A percentile compares a stretch with the other conserved stretches of the same genome.
Evolutionary conservation across 2,888 invertebrate genomes (phyloP).

Genomic region (Cepaea hortensis): DNA sequence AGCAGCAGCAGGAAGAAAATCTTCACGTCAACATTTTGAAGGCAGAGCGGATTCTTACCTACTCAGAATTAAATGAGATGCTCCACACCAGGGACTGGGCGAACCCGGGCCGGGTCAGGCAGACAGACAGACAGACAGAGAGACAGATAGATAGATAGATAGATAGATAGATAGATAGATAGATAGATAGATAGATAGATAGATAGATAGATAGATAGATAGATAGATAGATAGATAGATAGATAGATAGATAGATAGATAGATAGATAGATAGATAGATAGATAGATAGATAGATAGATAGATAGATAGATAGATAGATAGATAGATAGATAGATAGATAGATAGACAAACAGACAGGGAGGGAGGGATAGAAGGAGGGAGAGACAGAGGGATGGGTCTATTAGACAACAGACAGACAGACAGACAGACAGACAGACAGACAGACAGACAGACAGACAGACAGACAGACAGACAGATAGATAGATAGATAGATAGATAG

Average conservation of each 20-base stretch:
- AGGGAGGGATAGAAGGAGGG: neutral
- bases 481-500: neutral
- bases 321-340: neutral
- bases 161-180: no score
- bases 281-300: neutral
- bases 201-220: conserved; percentile 6
- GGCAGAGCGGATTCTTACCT: no score
- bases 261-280: neutral
- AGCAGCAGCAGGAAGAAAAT: no score
- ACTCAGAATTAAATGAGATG: no score
- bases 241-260: neutral
- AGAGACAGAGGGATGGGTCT: neutral
- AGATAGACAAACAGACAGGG: neutral
- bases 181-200: no score
- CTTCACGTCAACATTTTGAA: no score
- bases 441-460: no score
- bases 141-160: no score
- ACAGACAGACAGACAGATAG: no score
- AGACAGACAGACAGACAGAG: no score
- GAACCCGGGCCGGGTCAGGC: no score
- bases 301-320: neutral
- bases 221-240: conserved; percentile 15
- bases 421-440: neutral
- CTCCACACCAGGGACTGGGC: no score
- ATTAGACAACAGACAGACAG: neutral